Conservation (phyloP, 2,888 invertebrate species). For the Dromius quadrimaculatus region DNA sequence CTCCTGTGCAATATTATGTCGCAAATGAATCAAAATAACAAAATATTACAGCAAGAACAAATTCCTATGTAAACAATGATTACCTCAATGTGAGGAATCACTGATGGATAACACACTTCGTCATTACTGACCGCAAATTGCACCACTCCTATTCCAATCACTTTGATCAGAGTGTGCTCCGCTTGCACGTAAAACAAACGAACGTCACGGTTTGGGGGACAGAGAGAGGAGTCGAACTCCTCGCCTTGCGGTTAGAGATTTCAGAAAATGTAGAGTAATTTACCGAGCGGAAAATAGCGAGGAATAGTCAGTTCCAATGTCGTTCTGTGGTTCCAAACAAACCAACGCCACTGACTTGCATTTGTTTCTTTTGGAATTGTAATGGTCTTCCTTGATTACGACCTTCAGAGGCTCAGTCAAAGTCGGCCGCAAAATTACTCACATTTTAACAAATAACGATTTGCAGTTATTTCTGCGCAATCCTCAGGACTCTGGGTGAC, state of each 20-base stretch:
- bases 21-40: neutral
- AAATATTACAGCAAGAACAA: neutral
- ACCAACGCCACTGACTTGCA: slow-evolving; percentile 4
- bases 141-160: slow-evolving; percentile 11
- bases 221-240: neutral
- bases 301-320: slow-evolving; percentile 11
- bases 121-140: slow-evolving; percentile 20
- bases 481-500: too few relatives aligned
- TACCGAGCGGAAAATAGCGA: neutral
- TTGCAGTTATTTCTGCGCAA: too few relatives aligned
- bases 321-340: slow-evolving; percentile 33
- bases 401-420: neutral
- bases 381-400: slow-evolving; percentile 4
- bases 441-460: too few relatives aligned
- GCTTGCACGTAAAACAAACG: too few relatives aligned
- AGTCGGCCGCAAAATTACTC: too few relatives aligned
- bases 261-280: slow-evolving; percentile 40
- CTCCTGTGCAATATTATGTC: too few relatives aligned
- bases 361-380: neutral
- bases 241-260: slow-evolving; percentile 32
- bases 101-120: slow-evolving; percentile 8
- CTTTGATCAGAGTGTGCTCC: slow-evolving; percentile 2
- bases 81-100: slow-evolving; percentile 6
- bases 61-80: slow-evolving; percentile 18
- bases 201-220: too few relatives aligned